Conservation (phyloP, 2,797 vertebrate species). For the Oreochromis grahami region DNA sequence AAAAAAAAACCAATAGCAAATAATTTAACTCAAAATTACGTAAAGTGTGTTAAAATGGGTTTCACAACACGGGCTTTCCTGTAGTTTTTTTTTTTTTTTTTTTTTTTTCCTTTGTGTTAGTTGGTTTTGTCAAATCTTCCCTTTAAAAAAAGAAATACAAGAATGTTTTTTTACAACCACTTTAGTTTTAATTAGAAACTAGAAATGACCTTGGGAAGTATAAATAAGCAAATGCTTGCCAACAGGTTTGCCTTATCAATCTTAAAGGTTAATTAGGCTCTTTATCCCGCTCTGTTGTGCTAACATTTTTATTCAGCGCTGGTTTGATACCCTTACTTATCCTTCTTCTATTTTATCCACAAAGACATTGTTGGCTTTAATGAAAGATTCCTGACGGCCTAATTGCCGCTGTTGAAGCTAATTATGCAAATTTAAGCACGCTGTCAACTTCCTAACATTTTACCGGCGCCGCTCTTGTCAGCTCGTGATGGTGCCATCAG, state of each 20-base stretch:
- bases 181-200: neutral
- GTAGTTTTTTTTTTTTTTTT: neutral
- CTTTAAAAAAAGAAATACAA: neutral
- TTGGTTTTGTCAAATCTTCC: neutral
- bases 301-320: neutral
- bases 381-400: conserved; percentile 51
- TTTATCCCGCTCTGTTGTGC: neutral
- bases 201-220: neutral
- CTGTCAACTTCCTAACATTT: conserved; percentile 52
- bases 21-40: neutral
- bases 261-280: neutral
- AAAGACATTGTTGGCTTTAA: conserved; percentile 36
- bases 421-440: conserved; percentile 58
- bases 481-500: conserved; percentile 37
- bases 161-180: neutral
- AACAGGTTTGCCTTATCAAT: neutral
- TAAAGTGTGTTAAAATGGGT: neutral
- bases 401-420: conserved; percentile 58
- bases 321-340: conserved; percentile 28
- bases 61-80: neutral
- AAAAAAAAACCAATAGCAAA: neutral
- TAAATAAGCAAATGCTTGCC: neutral
- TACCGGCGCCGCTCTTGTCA: conserved; percentile 41
- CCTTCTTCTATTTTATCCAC: neutral
- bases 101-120: neutral